Percentiles rank a stretch among this genome's conserved stretches.
Conservation (phyloP, 2,888 invertebrate genomes). For the Eupithecia subumbrata region DNA sequence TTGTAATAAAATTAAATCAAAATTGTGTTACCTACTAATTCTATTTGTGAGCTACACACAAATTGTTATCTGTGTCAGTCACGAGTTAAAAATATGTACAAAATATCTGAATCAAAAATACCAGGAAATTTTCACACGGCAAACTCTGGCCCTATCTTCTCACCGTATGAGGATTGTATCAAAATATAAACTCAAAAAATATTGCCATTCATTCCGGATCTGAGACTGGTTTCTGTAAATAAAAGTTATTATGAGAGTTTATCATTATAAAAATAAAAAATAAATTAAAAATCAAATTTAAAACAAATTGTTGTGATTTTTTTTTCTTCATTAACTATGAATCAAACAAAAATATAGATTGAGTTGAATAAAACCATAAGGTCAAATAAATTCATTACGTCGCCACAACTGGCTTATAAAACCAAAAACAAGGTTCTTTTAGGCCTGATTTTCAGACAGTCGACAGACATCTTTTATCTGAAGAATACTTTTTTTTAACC, state of each 20-base stretch:
- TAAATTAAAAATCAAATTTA: no score
- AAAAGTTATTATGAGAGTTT: not conserved
- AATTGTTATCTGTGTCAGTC: not conserved
- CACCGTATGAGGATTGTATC: not conserved
- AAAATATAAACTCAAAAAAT: not conserved
- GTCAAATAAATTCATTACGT: not conserved
- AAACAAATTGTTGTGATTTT: constrained; percentile 22
- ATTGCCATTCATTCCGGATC: not conserved
- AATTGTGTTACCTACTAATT: no score
- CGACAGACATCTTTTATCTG: not conserved
- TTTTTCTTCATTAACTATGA: constrained; percentile 16
- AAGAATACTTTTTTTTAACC: not conserved
- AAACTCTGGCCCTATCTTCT: not conserved
- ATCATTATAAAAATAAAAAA: no score
- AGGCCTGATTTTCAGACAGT: not conserved
- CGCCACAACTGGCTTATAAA: not conserved
- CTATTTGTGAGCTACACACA: no score
- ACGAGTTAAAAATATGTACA: no score
- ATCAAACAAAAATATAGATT: constrained; percentile 9
- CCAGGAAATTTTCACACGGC: not conserved
- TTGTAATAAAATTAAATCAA: no score
- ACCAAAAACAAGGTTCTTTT: not conserved
- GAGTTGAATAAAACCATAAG: not conserved
- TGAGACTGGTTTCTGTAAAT: not conserved
- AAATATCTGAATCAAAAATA: not conserved